Conservation (phyloP, 2,113 vertebrate genomes). For the Brachirus orientalis region DNA sequence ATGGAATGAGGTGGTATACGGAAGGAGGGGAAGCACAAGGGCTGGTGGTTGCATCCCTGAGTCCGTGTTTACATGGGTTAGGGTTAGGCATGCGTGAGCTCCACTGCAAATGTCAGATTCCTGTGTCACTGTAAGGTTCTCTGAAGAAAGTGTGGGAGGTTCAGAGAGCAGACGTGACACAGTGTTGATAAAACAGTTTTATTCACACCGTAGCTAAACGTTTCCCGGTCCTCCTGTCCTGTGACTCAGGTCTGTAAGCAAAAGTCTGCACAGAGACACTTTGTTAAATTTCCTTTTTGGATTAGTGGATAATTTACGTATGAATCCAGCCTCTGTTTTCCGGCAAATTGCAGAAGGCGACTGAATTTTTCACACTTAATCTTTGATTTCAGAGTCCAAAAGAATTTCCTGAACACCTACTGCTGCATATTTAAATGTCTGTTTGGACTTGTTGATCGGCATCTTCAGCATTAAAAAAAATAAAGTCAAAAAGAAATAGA, state of each 20-base stretch:
- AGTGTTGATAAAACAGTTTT: neutral
- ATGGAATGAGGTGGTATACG: slow-evolving; percentile 8
- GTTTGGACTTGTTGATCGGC: no score
- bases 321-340: neutral
- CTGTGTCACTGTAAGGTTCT: slow-evolving; percentile 19
- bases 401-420: no score
- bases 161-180: neutral
- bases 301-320: neutral
- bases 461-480: neutral
- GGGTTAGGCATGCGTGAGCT: neutral
- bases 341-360: neutral
- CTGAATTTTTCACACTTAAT: neutral
- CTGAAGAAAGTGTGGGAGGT: neutral
- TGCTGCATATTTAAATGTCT: no score
- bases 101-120: slow-evolving; percentile 1
- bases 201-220: neutral
- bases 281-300: neutral
- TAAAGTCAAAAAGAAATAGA: neutral
- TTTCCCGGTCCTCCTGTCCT: neutral
- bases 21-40: no score
- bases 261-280: neutral
- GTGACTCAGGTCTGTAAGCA: neutral
- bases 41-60: slow-evolving; percentile 16
- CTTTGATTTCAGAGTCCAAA: neutral
- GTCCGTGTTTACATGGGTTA: slow-evolving; percentile 14